Evolutionary conservation across 2,797 vertebrate genomes (phyloP).

Genomic region (Halcyon badia): DNA sequence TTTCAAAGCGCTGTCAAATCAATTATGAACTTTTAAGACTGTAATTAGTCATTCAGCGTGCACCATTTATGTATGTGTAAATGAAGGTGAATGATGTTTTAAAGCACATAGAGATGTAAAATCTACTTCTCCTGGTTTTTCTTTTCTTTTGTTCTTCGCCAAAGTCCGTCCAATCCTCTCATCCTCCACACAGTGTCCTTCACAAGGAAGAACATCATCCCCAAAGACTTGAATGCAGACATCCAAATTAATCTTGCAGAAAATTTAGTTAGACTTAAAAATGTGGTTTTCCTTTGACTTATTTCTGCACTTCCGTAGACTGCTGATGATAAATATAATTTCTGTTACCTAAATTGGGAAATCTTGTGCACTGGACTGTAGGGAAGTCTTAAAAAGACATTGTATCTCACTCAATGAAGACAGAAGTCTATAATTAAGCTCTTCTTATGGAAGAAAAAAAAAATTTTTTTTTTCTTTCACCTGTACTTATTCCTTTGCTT

Average conservation of each 20-base stretch:
- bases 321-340: neutral
- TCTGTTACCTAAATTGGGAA: neutral
- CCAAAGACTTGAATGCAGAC: neutral
- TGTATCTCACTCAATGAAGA: neutral
- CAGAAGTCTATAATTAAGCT: neutral
- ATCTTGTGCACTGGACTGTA: neutral
- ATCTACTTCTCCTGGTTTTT: neutral
- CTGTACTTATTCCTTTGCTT: neutral
- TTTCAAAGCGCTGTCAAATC: slow-evolving; percentile 9
- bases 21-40: neutral
- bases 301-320: neutral
- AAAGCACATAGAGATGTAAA: neutral
- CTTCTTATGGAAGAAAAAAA: neutral
- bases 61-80: neutral
- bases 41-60: neutral
- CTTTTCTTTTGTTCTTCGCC: neutral
- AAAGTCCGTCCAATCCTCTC: neutral
- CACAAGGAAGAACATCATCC: neutral
- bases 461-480: neutral
- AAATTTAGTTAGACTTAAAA: neutral
- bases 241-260: neutral
- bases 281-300: neutral
- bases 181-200: neutral
- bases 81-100: neutral
- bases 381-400: neutral